Percentiles rank a stretch among this genome's conserved stretches.
Conservation (phyloP, 2,797 vertebrate species). For the Okamejei kenojei region DNA sequence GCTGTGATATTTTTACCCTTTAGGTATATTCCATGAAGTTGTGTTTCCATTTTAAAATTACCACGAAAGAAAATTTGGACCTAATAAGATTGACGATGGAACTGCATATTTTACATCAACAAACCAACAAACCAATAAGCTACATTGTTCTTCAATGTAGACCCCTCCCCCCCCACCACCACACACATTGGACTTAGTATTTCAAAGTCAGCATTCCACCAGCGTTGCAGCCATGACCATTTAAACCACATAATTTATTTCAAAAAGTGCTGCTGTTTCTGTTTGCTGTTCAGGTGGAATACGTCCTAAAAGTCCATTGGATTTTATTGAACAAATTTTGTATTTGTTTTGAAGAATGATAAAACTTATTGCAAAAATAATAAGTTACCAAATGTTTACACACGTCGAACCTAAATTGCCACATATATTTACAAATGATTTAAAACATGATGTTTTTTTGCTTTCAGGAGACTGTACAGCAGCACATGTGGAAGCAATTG, state of each 20-base stretch:
- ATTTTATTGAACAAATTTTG: not conserved
- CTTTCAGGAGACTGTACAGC: slow-evolving; percentile 70
- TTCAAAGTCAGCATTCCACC: not conserved
- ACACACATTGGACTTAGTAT: not conserved
- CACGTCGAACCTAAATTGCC: not conserved
- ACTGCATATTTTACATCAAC: not conserved
- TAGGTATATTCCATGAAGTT: not conserved
- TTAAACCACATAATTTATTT: not conserved
- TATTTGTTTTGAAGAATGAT: not conserved
- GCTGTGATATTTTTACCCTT: not conserved
- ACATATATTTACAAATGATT: not conserved
- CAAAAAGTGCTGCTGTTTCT: not conserved
- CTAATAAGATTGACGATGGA: not conserved
- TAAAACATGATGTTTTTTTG: not conserved
- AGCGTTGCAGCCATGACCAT: not conserved
- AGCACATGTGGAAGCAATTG: slow-evolving; percentile 64
- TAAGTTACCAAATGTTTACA: not conserved
- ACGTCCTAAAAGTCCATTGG: not conserved
- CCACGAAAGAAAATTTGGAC: not conserved
- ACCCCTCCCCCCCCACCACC: not conserved
- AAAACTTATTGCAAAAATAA: not conserved
- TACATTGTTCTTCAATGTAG: not conserved
- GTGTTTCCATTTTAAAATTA: not conserved
- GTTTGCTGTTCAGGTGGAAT: not conserved
- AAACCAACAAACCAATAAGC: not conserved